Evolutionary conservation across 35 echinoderm and acorn worm species (phyloP).

Genomic region (Heliocidaris erythrogramma): DNA sequence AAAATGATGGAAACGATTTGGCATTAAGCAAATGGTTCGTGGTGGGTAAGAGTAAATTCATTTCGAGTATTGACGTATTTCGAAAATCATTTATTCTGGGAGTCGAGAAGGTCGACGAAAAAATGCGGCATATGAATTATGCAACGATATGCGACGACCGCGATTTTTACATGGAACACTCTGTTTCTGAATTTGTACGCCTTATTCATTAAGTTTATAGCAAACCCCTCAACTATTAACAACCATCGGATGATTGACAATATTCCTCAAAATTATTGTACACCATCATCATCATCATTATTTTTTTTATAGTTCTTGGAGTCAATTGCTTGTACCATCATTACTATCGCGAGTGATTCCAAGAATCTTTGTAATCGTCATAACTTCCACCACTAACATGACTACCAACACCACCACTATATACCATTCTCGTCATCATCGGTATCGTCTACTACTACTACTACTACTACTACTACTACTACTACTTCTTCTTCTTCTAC

Average conservation of each 20-base stretch:
- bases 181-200: background rate
- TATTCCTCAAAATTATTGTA: too few relatives aligned
- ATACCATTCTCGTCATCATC: too few relatives aligned
- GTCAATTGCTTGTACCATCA: background rate
- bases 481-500: too few relatives aligned
- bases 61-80: background rate
- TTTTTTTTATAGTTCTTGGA: too few relatives aligned
- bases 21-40: background rate
- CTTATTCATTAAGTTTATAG: background rate
- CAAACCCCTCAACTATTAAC: background rate
- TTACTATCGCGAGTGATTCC: too few relatives aligned
- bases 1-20: background rate
- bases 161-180: background rate
- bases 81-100: background rate
- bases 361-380: too few relatives aligned
- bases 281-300: background rate
- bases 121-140: background rate
- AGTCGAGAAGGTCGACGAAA: background rate
- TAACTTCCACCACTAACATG: background rate
- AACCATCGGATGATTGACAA: too few relatives aligned
- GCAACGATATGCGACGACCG: background rate
- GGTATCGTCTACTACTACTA: background rate
- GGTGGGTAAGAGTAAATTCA: background rate
- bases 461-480: slow-evolving; percentile 6
- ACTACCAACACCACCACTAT: background rate